phyloP scores from a whole-genome alignment of 2,113 vertebrate species.

The Cryptotis parvus region DNA sequence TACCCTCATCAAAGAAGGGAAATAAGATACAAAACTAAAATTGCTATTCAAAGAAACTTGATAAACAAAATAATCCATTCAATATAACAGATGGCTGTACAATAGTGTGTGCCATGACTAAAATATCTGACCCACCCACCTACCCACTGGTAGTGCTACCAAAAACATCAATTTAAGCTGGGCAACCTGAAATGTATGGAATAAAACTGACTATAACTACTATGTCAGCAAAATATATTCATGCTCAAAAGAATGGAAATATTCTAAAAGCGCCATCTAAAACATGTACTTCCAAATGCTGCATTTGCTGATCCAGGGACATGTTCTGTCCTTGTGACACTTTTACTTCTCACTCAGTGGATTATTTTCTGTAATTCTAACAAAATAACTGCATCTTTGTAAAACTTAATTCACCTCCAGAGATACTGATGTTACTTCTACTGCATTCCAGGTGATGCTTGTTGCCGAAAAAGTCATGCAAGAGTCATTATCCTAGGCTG shows the following conservation, averaged over 20 bases:
- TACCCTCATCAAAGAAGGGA: slow-evolving; percentile 76
- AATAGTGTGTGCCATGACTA: slow-evolving; percentile 74
- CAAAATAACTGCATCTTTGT: not conserved
- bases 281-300: slow-evolving; percentile 20
- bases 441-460: not conserved
- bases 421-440: not conserved
- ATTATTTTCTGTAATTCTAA: not conserved
- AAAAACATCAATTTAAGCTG: slow-evolving; percentile 74
- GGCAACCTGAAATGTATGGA: slow-evolving; percentile 73
- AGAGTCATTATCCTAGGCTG: not conserved
- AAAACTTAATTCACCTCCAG: not conserved
- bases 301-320: slow-evolving; percentile 26
- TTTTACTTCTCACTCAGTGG: slow-evolving; percentile 11
- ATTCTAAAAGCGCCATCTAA: slow-evolving; percentile 33
- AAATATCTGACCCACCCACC: slow-evolving; percentile 83
- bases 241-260: slow-evolving; percentile 52
- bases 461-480: not conserved
- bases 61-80: slow-evolving; percentile 84
- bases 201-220: slow-evolving; percentile 51
- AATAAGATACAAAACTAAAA: slow-evolving; percentile 83
- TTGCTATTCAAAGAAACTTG: slow-evolving; percentile 80
- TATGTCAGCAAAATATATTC: slow-evolving; percentile 72
- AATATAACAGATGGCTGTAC: slow-evolving; percentile 82
- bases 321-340: not conserved
- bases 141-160: slow-evolving; percentile 72